Evolutionary conservation across 2,113 vertebrate species (phyloP), one percentile per base, ranked within the genome.

Genomic region (Camelus bactrianus): DNA sequence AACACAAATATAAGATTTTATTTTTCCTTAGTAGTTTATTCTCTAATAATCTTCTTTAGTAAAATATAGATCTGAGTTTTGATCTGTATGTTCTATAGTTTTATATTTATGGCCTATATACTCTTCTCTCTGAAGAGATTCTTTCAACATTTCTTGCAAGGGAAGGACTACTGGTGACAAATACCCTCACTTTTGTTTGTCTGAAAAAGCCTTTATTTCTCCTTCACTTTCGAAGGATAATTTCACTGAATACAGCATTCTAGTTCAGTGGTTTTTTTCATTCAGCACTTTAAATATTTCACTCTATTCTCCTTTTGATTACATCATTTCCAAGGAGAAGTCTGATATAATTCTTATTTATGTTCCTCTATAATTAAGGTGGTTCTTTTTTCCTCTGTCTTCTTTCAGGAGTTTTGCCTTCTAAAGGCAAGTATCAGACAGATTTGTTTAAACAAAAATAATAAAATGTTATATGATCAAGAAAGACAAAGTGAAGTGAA

Each of bases 401-500:
- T 96, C 24, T 70, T 89, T 73, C 5, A 72, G 67, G 52, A 80
- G 69, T 80, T 95, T 93, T 30, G 38, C 80, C 73, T 64, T 91
- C 46, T 81, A 93, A 93, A 94, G 30, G 22, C 42, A 86, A 87
- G n/a, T 82, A 64, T 81, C 50, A 93, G 64, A 73, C 75, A 90
- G 15, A 76, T 76, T 82, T 87, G 26, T 88, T 30, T 64, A 87
- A 95, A 70, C 58, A 82, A 86, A 90, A 91, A 64, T 50, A 79
- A 91, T 58, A 77, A 69, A 87, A 65, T 75, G 70, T 64, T 83
- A n/a, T 82, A 30, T 58, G 19, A 88, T 56, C 30, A 88, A 89
- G 48, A 96, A 92, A 86, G 46, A 56, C 28, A 80, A 90, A 95
- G 42, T 28, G 69, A 96, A 82, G 69, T 14, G 65, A 91, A 81